Conservation (phyloP, 2,113 vertebrate species). For the Andinoacara biseriatus region DNA sequence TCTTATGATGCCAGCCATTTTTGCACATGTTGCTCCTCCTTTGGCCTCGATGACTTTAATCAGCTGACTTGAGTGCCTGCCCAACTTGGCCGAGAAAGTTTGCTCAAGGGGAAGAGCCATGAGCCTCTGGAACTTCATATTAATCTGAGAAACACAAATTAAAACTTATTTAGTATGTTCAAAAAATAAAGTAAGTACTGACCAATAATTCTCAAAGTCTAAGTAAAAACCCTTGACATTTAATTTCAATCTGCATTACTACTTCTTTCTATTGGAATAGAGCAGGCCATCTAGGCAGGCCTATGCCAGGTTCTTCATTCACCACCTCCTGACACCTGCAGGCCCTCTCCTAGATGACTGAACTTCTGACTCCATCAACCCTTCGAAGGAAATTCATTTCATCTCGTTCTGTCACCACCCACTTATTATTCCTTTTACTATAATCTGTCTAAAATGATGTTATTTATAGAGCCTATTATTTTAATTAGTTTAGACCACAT, state of each 20-base stretch:
- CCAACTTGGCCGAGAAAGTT: constrained; percentile 35
- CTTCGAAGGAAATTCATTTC: too few relatives aligned
- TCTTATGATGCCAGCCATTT: constrained; percentile 18
- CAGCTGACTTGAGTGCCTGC: constrained; percentile 34
- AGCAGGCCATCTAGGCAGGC: constrained; percentile 45
- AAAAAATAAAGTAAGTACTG: not conserved
- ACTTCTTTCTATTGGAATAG: not conserved
- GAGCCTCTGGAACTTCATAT: not conserved
- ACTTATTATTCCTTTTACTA: too few relatives aligned
- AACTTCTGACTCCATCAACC: too few relatives aligned
- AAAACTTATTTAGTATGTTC: not conserved
- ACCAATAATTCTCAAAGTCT: too few relatives aligned
- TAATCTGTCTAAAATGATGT: too few relatives aligned
- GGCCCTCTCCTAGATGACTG: too few relatives aligned
- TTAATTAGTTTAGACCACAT: too few relatives aligned
- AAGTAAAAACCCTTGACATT: not conserved
- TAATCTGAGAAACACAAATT: too few relatives aligned
- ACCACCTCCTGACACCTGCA: not conserved
- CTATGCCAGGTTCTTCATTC: constrained; percentile 8
- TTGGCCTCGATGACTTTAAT: constrained; percentile 40
- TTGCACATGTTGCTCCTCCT: constrained; percentile 34
- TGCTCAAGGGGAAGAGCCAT: constrained; percentile 36
- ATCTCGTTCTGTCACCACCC: too few relatives aligned
- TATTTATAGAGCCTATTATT: too few relatives aligned
- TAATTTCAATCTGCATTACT: rapidly evolving